A percentile compares a stretch with the other conserved stretches of the same genome.
Conservation (phyloP, 2,888 invertebrate species). For the Thymelicus lineola region DNA sequence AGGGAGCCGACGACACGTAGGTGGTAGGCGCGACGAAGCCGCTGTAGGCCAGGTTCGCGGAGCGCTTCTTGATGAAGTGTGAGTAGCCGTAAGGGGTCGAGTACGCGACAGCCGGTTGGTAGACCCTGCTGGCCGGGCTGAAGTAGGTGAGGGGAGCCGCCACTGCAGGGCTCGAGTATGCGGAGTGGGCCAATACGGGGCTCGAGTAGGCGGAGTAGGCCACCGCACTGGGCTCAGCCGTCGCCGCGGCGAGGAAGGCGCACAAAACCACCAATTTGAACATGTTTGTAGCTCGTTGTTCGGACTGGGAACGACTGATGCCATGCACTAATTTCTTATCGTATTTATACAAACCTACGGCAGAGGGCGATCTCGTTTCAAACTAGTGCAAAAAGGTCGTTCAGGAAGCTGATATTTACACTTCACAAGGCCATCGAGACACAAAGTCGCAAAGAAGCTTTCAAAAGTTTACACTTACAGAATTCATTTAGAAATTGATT, state of each 20-base stretch:
- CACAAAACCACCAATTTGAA: conserved; percentile 84
- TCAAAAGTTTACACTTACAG: too few species aligned
- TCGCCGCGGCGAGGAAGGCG: conserved; percentile 83
- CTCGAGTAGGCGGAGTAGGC: conserved; percentile 51
- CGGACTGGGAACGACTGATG: conserved; percentile 67
- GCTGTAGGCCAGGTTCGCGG: conserved; percentile 38
- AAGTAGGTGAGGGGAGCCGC: conserved; percentile 57
- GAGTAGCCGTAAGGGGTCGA: conserved; percentile 33
- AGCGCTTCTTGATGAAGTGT: conserved; percentile 49
- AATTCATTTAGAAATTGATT: too few species aligned
- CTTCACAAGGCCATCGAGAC: conserved; percentile 23
- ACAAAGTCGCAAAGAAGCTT: background rate
- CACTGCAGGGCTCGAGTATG: conserved; percentile 45
- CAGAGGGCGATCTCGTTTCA: conserved; percentile 35
- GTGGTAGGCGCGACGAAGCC: conserved; percentile 44
- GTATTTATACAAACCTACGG: conserved; percentile 46
- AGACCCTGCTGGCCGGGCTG: conserved; percentile 61
- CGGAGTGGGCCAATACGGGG: conserved; percentile 55
- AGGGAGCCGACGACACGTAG: conserved; percentile 48
- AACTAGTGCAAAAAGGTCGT: conserved; percentile 30
- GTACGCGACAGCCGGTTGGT: conserved; percentile 49
- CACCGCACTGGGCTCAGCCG: conserved; percentile 70
- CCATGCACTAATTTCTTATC: conserved; percentile 34
- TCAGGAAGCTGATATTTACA: conserved; percentile 43
- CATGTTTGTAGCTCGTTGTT: conserved; percentile 75